Percentiles rank a stretch among this genome's conserved stretches.
These are phyloP conservation scores for Epinephelus awoara DNA, from an alignment of 2,797 vertebrate species.

Conservation along the genomic window DNA sequence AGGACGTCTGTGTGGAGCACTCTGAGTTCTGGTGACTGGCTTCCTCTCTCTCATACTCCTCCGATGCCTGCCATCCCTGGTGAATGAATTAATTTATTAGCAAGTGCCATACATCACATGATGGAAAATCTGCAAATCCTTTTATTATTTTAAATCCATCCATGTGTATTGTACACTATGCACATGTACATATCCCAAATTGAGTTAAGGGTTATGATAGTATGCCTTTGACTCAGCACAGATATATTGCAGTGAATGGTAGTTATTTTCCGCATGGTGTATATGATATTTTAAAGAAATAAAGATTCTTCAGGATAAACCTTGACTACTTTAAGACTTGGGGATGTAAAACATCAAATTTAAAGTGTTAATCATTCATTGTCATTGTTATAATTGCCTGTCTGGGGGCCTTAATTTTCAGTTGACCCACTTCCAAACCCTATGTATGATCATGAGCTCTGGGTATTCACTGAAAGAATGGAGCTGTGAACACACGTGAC, in stretches of 20 bases:
- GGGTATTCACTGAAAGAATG: too few relatives aligned
- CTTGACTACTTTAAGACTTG: background rate
- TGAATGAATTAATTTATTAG: background rate
- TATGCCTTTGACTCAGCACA: background rate
- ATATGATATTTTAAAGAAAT: background rate
- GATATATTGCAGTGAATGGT: background rate
- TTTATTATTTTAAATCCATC: background rate
- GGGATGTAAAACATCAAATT: background rate
- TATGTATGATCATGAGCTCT: too few relatives aligned
- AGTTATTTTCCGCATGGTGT: background rate
- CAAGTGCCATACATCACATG: background rate
- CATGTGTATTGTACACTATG: background rate
- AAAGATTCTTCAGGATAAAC: background rate
- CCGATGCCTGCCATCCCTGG: slow-evolving; percentile 34
- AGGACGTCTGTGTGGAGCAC: slow-evolving; percentile 87
- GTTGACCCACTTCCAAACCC: too few relatives aligned
- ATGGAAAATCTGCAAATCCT: background rate
- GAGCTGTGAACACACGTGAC: too few relatives aligned
- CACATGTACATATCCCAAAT: background rate
- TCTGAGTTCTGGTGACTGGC: slow-evolving; percentile 90
- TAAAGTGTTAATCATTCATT: background rate
- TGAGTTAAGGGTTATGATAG: background rate
- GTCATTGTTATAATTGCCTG: background rate
- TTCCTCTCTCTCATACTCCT: slow-evolving; percentile 67
- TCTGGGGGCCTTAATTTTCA: background rate